Percentiles rank a stretch among this genome's conserved stretches.
Conservation (phyloP, 1,140 invertebrate species). For the Heliothis subflexa region DNA sequence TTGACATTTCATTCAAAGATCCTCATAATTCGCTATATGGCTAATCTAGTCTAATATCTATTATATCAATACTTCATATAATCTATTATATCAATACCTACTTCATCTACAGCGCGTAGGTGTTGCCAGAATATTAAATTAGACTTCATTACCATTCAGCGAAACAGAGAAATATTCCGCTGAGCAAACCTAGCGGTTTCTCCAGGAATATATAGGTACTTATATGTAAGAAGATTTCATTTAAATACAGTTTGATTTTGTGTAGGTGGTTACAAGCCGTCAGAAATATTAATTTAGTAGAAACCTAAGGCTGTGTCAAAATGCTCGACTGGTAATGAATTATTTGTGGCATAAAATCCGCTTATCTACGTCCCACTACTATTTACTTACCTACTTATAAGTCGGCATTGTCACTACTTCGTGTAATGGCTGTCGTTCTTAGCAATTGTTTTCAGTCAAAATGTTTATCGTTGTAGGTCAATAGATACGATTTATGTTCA, state of each 20-base stretch:
- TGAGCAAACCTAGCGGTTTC: background rate
- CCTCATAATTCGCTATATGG: background rate
- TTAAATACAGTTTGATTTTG: constrained; percentile 4
- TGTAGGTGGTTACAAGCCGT: no score
- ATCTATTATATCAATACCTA: background rate
- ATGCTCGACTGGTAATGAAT: no score
- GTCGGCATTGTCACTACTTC: no score
- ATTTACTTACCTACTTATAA: no score
- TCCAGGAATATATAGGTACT: background rate
- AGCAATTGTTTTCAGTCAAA: no score
- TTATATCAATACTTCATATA: background rate
- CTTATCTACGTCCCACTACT: no score
- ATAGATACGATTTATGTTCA: no score
- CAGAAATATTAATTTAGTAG: no score
- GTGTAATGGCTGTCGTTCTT: no score
- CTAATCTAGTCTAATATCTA: background rate
- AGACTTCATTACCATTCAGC: constrained; percentile 1
- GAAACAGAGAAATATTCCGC: background rate
- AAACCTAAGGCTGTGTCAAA: no score
- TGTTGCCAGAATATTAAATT: constrained; percentile 4
- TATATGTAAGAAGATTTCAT: background rate
- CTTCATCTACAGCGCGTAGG: background rate
- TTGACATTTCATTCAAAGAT: background rate
- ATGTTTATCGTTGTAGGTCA: no score
- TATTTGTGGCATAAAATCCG: no score